Evolutionary conservation across 2,113 vertebrate species (phyloP).

Genomic region (Benitochromis conjunctus): DNA sequence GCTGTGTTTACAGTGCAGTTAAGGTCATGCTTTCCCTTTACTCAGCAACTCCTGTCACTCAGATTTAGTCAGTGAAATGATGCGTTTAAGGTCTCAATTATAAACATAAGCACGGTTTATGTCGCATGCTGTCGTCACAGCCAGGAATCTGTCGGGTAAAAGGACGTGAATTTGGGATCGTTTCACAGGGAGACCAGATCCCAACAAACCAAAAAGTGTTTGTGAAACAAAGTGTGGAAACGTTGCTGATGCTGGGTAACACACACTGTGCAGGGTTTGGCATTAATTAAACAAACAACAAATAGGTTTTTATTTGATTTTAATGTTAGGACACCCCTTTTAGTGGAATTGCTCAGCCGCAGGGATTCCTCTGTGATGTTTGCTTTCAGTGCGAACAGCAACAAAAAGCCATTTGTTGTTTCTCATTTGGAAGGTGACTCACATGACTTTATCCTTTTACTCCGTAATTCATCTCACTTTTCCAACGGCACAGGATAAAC

Average conservation of each 20-base stretch:
- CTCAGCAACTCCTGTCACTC: background rate
- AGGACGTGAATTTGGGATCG: background rate
- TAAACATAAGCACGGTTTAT: background rate
- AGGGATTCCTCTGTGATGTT: background rate
- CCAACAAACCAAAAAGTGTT: background rate
- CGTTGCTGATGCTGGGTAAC: background rate
- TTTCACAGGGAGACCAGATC: background rate
- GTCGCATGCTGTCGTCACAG: background rate
- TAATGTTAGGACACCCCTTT: background rate
- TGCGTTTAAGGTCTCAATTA: background rate
- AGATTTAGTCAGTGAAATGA: background rate
- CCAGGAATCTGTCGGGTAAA: background rate
- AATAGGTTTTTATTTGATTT: background rate
- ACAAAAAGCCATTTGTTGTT: background rate
- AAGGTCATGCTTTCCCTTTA: background rate
- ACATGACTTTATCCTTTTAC: background rate
- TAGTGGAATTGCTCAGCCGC: background rate
- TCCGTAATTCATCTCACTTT: background rate
- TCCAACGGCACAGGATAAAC: background rate
- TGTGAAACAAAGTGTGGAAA: background rate
- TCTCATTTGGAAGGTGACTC: background rate
- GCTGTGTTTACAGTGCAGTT: background rate
- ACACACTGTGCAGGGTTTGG: background rate
- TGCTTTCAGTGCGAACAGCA: background rate
- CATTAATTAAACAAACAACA: background rate